A percentile compares a stretch with the other conserved stretches of the same genome.
phyloP scores from a whole-genome alignment of 2,888 invertebrate species.

The Drosophila lacicola region DNA sequence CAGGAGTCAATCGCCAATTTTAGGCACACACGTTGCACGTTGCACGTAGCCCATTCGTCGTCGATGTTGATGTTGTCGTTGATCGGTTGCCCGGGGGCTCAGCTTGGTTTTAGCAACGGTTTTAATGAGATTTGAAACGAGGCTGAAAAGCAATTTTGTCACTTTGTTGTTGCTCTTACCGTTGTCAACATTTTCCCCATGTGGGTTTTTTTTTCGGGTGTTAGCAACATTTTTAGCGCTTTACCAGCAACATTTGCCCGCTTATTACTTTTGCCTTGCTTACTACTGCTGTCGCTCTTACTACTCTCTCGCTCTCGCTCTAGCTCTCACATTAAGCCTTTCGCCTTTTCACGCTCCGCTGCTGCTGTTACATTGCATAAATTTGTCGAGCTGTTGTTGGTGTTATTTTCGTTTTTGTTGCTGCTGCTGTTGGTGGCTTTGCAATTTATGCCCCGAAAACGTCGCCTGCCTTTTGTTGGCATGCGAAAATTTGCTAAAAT shows the following conservation, averaged over 20 bases:
- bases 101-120: conserved; percentile 47
- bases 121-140: conserved; percentile 66
- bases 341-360: conserved; percentile 41
- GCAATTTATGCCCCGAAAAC: conserved; percentile 76
- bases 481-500: conserved; percentile 79
- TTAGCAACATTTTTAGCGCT: conserved; percentile 53
- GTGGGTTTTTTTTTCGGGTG: conserved; percentile 20
- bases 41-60: conserved; percentile 34
- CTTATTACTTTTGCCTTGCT: conserved; percentile 25
- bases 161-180: conserved; percentile 17
- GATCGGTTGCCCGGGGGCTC: conserved; percentile 15
- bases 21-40: conserved; percentile 42
- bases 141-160: conserved; percentile 52
- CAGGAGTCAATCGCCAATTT: conserved; percentile 56
- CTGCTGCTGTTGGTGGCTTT: conserved; percentile 50
- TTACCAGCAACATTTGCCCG: conserved; percentile 62
- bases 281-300: neutral
- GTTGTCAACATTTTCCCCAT: conserved; percentile 38
- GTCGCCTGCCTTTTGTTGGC: conserved; percentile 59
- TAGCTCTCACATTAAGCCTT: conserved; percentile 17
- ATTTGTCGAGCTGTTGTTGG: conserved; percentile 67
- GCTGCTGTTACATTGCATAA: conserved; percentile 69
- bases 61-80: conserved; percentile 4
- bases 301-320: neutral
- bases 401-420: conserved; percentile 25